A percentile compares a stretch with the other conserved stretches of the same genome.
phyloP scores from a whole-genome alignment of 2,797 vertebrate species.

The Argentina silus region DNA sequence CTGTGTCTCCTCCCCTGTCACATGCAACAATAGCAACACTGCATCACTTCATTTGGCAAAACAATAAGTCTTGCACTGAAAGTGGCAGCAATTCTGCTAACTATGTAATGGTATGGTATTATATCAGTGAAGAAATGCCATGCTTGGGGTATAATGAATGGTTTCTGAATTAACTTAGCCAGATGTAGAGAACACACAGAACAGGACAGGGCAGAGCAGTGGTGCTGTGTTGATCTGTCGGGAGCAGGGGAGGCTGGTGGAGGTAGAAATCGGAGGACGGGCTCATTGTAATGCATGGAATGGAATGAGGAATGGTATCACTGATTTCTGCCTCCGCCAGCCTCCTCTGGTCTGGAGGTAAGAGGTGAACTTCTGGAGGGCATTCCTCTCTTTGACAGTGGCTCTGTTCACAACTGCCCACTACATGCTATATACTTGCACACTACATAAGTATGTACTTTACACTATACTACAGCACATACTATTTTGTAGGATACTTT shows the following conservation, averaged over 20 bases:
- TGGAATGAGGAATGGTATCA: conserved; percentile 29
- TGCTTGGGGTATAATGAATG: conserved; percentile 58
- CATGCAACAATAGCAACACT: conserved; percentile 72
- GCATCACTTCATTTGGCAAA: conserved; percentile 72
- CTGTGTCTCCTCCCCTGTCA: conserved; percentile 71
- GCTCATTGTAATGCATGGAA: no score
- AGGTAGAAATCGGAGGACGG: no score
- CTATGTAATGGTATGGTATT: conserved; percentile 57
- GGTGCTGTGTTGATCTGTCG: no score
- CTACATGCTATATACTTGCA: no score
- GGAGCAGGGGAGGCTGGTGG: conserved; percentile 1
- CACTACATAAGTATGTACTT: no score
- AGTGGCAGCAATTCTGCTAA: conserved; percentile 69
- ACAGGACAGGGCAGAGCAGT: background rate
- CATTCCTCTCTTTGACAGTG: no score
- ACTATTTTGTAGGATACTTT: no score
- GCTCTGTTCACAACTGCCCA: no score
- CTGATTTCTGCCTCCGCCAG: no score
- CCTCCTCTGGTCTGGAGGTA: no score
- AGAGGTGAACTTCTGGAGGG: no score
- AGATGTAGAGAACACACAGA: conserved; percentile 51
- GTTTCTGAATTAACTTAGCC: conserved; percentile 70
- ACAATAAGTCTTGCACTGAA: conserved; percentile 69
- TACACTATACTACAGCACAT: no score
- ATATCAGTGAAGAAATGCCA: conserved; percentile 48